phyloP scores from a whole-genome alignment of 2,113 vertebrate species.

The Acanthisitta chloris region DNA sequence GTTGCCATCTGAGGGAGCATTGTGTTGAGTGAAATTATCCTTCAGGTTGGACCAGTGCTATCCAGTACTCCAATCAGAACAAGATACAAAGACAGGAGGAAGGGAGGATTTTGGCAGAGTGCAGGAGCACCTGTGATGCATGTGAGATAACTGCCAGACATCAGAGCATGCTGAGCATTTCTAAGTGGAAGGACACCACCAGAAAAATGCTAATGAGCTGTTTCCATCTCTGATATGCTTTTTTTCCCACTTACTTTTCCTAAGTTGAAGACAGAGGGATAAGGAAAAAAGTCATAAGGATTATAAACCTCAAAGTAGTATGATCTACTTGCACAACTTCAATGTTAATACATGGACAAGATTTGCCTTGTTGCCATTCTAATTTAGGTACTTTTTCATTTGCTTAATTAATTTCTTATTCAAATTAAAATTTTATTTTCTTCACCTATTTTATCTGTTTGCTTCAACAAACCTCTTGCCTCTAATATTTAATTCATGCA shows the following conservation, averaged over 20 bases:
- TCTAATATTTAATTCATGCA: background rate
- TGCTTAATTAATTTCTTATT: background rate
- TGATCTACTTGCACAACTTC: background rate
- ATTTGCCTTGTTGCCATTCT: background rate
- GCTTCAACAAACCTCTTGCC: background rate
- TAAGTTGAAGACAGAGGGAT: background rate
- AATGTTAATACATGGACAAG: background rate
- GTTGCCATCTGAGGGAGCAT: background rate
- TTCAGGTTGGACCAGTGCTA: background rate
- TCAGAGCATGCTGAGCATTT: background rate
- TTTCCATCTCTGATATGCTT: background rate
- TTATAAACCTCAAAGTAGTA: background rate
- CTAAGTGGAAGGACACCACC: background rate
- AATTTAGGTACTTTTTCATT: background rate
- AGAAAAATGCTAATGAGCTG: background rate
- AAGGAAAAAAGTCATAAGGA: background rate
- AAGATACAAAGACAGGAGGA: background rate
- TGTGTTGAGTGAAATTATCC: background rate
- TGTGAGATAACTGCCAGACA: background rate
- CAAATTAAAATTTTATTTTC: background rate
- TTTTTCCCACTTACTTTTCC: background rate
- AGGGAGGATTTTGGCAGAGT: background rate
- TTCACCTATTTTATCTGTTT: background rate
- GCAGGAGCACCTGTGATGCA: background rate
- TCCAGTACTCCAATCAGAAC: background rate